Evolutionary conservation across 2,888 invertebrate species (phyloP), one percentile per base, ranked within the genome.

Genomic region (Heliothis peltigera): DNA sequence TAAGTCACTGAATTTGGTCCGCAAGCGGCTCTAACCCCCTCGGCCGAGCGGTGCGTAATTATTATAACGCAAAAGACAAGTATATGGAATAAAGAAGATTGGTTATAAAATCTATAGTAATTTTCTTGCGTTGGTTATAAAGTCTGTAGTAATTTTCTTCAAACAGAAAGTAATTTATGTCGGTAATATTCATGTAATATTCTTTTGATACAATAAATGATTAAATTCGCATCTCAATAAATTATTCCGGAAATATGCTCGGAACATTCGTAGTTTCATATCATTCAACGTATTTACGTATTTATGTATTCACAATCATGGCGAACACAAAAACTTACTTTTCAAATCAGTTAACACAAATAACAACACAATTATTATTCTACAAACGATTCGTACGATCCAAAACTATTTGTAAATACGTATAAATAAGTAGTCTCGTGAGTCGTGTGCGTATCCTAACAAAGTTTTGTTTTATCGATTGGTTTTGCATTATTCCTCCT

Each of bases 391-490:
- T 64, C 43, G 67, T 46, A 70, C 64, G 43, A 72, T 73, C 70
- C 64, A 63, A 77, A 83, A 80, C 79, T 80, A 78, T 84, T 81
- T 75, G 78, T 74, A 62, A 83, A 83, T 83, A 81, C 71, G 77
- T 83, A 28, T 28, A 10, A n/a, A 28, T 28, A 83, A 85, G 84
- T 80, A 81, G 80, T 73, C 81, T 79, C 84, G 82, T 82, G 84
- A 82, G 79, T 79, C 84, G 82, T 82, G 83, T 82, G 79, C 80
- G 75, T 83, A 81, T 79, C 82, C 82, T 84, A 83, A 68, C 71
- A 67, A 83, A 84, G 84, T 86, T 77, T 74, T 77, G 82, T 84
- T 87, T 86, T 89, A 89, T 88, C 88, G 84, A 84, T 86, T 82
- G 80, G 87, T 86, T 88, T 85, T 84, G 80, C 83, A 85, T 89